Percentiles rank a stretch among this genome's conserved stretches.
Evolutionary conservation across 1,140 invertebrate species (phyloP).

Genomic region (Diploscapter pachys): DNA sequence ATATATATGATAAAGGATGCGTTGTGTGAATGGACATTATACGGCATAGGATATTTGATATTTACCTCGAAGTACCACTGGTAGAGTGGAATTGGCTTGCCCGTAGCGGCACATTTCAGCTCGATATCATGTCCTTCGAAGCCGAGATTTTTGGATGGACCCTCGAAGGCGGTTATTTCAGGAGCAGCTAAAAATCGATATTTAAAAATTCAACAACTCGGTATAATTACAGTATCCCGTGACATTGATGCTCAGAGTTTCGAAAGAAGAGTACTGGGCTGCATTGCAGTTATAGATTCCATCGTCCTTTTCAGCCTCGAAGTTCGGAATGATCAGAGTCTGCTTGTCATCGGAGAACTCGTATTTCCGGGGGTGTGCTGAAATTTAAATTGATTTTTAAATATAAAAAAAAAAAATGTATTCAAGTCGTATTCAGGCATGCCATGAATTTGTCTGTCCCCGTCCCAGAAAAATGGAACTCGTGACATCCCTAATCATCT

Average conservation of each 20-base stretch:
- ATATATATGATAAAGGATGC: no score
- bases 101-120: slow-evolving; percentile 37
- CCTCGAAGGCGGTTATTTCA: slow-evolving; percentile 38
- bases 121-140: slow-evolving; percentile 33
- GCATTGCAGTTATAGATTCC: slow-evolving; percentile 42
- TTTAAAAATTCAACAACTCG: not conserved
- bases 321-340: slow-evolving; percentile 36
- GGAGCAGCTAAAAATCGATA: slow-evolving; percentile 26
- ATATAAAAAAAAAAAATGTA: no score
- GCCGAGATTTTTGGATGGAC: slow-evolving; percentile 26
- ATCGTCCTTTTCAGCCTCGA: slow-evolving; percentile 34
- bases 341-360: slow-evolving; percentile 36
- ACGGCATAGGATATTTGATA: no score
- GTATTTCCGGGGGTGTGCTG: slow-evolving; percentile 34
- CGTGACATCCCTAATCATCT: no score
- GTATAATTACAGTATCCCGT: slow-evolving; percentile 36
- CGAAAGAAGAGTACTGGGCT: slow-evolving; percentile 35
- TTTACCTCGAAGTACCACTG: slow-evolving; percentile 34
- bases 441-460: no score
- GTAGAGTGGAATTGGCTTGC: slow-evolving; percentile 37
- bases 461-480: no score
- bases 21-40: no score
- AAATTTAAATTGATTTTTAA: slow-evolving; percentile 14
- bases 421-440: no score
- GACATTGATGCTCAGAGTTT: slow-evolving; percentile 37